phyloP scores from a whole-genome alignment of 2,797 vertebrate species.

The Lacerta viridis region DNA sequence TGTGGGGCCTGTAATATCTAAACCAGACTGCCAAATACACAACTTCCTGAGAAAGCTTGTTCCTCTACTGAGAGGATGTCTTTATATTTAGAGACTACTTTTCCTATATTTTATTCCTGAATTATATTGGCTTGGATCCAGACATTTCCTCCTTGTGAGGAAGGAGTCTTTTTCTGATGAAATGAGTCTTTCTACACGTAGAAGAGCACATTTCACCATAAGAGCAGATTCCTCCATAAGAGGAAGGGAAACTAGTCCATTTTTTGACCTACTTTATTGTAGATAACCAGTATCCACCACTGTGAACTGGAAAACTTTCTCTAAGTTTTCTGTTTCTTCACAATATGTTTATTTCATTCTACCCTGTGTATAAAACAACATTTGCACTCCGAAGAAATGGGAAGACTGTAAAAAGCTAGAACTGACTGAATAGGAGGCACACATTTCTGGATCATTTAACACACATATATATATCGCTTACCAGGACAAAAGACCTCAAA shows the following conservation, averaged over 20 bases:
- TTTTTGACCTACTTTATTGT: not conserved
- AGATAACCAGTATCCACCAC: not conserved
- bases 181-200: not conserved
- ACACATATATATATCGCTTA: not conserved
- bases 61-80: not conserved
- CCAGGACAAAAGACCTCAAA: too few species aligned
- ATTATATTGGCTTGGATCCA: not conserved
- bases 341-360: not conserved
- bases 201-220: not conserved
- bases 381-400: not conserved
- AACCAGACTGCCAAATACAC: not conserved
- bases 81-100: not conserved
- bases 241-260: not conserved
- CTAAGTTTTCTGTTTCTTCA: not conserved
- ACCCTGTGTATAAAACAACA: not conserved
- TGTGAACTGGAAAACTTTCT: not conserved
- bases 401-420: not conserved
- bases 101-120: not conserved
- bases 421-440: not conserved
- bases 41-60: not conserved
- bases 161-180: not conserved
- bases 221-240: not conserved
- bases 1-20: not conserved
- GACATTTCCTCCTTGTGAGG: not conserved
- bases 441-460: not conserved